Base-by-base conservation (phyloP, 2,888 invertebrate species). In the Gymnocheta viridis region DNA sequence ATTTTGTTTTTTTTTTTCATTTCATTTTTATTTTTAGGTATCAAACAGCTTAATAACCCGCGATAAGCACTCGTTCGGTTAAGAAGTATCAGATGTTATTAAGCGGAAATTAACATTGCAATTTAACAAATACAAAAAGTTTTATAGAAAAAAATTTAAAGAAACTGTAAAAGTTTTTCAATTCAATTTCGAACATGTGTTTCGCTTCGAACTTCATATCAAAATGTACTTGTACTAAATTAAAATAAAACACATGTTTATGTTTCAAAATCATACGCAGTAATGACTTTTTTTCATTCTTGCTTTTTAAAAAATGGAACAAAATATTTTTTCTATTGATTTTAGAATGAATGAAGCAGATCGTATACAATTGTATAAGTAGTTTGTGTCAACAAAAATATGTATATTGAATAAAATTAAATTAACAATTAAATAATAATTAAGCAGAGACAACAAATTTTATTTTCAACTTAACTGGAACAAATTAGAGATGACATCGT, bases 21-120 rank as follows among this genome's bases (percentile, higher is more conserved):
- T n/a, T n/a, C n/a, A n/a, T n/a, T 56, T 24, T 47, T 29, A 22
- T 32, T 67, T 56, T 56, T 14, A 10, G 41, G 29, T 4, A 29
- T 5, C 17, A 67, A 58, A 67, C 24, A 22, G n/a, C 24, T 64
- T 38, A 54, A 35, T 41, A 44, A 54, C 54, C 49, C 2, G 76
- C 58, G 69, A 78, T 69, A 78, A 78, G 77, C 60, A 24, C 35
- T 51, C 14, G 22, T 41, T 58, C 24, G 12, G 2, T 22, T 67
- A 47, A 44, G 19, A 49, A 35, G 35, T 54, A 22, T 66, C 44
- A 22, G 27, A 27, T 49, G 58, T 24, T 41, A 54, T n/a, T 44
- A 19, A 73, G 54, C 64, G 74, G 76, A 76, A 66, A 56, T 66
- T 56, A 67, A 32, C 12, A 32, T 22, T 64, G 79, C 60, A 62